Percentiles rank a stretch among this genome's conserved stretches.
phyloP scores from a whole-genome alignment of 2,113 vertebrate genomes.

The Gulo gulo region DNA sequence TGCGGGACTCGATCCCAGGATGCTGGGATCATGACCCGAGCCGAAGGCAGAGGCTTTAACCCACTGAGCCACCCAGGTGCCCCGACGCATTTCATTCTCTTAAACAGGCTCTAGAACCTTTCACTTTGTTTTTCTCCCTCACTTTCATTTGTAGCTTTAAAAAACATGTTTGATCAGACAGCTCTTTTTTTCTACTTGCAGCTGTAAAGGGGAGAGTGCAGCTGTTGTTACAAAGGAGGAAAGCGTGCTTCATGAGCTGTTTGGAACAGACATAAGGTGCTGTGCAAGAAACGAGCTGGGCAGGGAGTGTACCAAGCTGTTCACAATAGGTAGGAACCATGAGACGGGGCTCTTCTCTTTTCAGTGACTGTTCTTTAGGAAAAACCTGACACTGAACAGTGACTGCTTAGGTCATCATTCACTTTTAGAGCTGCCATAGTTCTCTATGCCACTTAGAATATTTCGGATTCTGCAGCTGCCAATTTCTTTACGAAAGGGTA shows the following conservation, averaged over 20 bases:
- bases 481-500: background rate
- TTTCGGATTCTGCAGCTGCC: background rate
- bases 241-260: conserved; percentile 66
- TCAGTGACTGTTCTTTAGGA: background rate
- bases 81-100: conserved; percentile 32
- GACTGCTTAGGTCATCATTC: background rate
- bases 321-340: conserved; percentile 83
- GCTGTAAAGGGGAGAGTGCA: conserved; percentile 77
- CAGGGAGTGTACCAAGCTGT: conserved; percentile 81
- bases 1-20: too few species aligned
- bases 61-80: too few species aligned
- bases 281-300: conserved; percentile 84
- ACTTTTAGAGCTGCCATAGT: background rate
- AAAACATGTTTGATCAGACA: conserved; percentile 45
- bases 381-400: background rate
- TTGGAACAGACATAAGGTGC: conserved; percentile 79
- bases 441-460: background rate
- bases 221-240: conserved; percentile 49
- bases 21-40: too few species aligned
- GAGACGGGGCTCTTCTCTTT: rapidly evolving
- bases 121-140: conserved; percentile 48
- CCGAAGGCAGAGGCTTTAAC: too few species aligned
- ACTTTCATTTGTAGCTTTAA: conserved; percentile 55
- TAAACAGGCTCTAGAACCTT: conserved; percentile 29
- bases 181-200: conserved; percentile 77